Percentiles rank a stretch among this genome's conserved stretches.
Evolutionary conservation across 2,888 invertebrate species (phyloP).

Genomic region (Harpalus rufipes): DNA sequence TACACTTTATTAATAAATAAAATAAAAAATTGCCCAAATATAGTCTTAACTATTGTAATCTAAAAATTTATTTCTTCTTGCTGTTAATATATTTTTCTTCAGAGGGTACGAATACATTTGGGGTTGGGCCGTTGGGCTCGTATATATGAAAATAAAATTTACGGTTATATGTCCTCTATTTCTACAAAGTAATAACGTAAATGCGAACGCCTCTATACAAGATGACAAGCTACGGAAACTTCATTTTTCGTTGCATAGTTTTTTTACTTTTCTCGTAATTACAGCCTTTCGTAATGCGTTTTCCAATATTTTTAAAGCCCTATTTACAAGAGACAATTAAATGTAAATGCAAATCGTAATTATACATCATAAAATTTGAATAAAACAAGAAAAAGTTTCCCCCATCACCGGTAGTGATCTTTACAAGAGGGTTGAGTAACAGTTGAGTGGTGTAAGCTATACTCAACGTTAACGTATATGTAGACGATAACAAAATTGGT

Average conservation of each 20-base stretch:
- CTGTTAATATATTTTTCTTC: too few species aligned
- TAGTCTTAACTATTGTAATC: too few species aligned
- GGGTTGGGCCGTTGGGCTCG: too few species aligned
- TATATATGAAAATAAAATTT: too few species aligned
- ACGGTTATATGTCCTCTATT: not conserved
- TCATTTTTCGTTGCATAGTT: not conserved
- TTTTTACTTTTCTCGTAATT: constrained; percentile 37
- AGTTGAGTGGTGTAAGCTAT: not conserved
- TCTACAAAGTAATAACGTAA: not conserved
- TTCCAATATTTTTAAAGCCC: constrained; percentile 46
- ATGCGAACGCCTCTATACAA: not conserved
- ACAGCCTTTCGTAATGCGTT: constrained; percentile 29
- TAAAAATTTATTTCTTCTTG: too few species aligned
- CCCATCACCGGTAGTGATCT: constrained; percentile 47
- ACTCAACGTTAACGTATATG: constrained; percentile 7
- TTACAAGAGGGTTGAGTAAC: not conserved
- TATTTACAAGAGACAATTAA: constrained; percentile 55
- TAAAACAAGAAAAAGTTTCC: constrained; percentile 58
- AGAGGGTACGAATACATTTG: too few species aligned
- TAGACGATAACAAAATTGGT: constrained; percentile 48
- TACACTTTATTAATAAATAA: too few species aligned
- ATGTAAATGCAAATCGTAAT: constrained; percentile 60
- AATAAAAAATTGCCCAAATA: too few species aligned
- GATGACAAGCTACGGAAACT: not conserved
- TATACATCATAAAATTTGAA: constrained; percentile 66